Base-by-base conservation (phyloP, 2,797 vertebrate genomes). In the Morus bassanus region DNA sequence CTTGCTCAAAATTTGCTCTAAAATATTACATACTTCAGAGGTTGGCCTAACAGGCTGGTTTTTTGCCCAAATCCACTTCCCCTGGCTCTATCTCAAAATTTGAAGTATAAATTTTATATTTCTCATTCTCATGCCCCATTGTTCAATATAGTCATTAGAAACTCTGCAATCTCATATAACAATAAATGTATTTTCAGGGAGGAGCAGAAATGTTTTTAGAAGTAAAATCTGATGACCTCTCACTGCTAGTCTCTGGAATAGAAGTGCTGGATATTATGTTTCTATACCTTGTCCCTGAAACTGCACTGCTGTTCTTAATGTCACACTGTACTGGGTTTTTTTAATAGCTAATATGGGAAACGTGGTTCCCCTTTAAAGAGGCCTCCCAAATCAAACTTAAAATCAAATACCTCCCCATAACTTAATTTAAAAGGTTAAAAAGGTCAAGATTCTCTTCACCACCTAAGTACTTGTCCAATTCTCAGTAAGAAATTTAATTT, bases 371-470 rank as follows among this genome's bases (percentile, higher is more conserved):
- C 76, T 78, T 88, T 53, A 68, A 75, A 89, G 24, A 82, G 61
- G 50, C 18, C 27, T 92, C 72, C 51, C 65, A 87, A 76, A 91
- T 85, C 59, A 93, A 94, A 79, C 59, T 30, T 54, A 75, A 79
- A 90, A 90, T 76, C 86, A 89, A 87, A 83, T 76, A 90, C 37
- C 43, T 93, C 43, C 43, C 46, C 13, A 13, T 51, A 82, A 80
- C 64, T 89, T 87, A 57, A 91, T 89, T 91, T 77, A 75, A 88
- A 81, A 50, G 56, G 60, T 70, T 88, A 74, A 91, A 87, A 94
- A 92, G 64, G 56, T 85, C 77, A 89, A 91, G 48, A 82, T 84
- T 37, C 24, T 79, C 59, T 72, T 76, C n/a, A 86, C 25, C 46
- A 80, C 43, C 69, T 28, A 89, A 82, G 79, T 50, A 82, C 35